phyloP scores from a whole-genome alignment of 92 coral and sea anemone genomes.

The Paramuricea clavata region DNA sequence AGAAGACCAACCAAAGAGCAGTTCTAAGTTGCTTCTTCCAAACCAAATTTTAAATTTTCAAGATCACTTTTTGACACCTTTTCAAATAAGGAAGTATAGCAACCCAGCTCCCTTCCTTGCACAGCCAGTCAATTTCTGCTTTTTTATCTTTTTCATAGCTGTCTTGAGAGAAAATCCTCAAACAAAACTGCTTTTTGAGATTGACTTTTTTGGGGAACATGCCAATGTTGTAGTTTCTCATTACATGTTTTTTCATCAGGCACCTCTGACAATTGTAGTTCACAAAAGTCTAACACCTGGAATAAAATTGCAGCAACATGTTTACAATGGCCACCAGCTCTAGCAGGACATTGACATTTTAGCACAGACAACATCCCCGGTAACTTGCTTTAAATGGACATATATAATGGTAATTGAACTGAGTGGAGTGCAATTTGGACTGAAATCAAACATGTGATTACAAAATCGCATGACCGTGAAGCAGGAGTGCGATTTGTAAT shows the following conservation, averaged over 20 bases:
- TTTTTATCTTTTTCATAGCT: slow-evolving; percentile 52
- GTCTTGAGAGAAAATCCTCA: slow-evolving; percentile 56
- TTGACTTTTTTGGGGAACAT: not conserved
- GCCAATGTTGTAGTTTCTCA: not conserved
- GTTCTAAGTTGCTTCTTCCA: slow-evolving; percentile 21
- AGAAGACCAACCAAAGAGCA: slow-evolving; percentile 44
- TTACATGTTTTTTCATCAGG: slow-evolving; percentile 9
- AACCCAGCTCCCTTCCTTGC: slow-evolving; percentile 26
- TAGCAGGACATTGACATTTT: slow-evolving; percentile 2
- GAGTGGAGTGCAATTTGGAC: no score
- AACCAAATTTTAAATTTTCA: slow-evolving; percentile 54
- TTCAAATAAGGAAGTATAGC: slow-evolving; percentile 38
- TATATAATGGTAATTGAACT: no score
- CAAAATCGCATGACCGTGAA: no score
- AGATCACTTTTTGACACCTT: slow-evolving; percentile 58
- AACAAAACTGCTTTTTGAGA: slow-evolving; percentile 37
- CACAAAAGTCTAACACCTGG: not conserved
- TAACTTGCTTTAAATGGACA: no score
- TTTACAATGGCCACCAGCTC: not conserved
- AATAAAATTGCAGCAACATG: not conserved
- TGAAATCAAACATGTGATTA: no score
- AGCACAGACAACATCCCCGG: no score
- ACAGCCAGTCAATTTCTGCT: slow-evolving; percentile 42
- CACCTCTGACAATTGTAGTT: not conserved
- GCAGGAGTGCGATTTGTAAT: no score